These are phyloP conservation scores for Diachasma alloeum DNA, from an alignment of 1,140 invertebrate genomes.

Conservation along the genomic window DNA sequence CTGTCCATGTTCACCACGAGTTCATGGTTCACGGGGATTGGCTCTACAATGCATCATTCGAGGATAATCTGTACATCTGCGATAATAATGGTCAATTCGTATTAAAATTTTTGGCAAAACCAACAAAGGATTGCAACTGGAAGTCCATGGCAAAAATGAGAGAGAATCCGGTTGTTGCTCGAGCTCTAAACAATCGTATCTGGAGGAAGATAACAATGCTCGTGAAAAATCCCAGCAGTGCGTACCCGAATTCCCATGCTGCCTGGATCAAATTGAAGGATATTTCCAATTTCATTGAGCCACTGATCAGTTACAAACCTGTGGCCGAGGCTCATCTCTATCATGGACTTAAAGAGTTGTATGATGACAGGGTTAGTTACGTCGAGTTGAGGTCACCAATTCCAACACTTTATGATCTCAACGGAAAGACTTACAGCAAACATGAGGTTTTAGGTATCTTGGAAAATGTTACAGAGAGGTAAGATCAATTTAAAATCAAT, in stretches of 20 bases:
- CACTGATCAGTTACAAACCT: conserved; percentile 75
- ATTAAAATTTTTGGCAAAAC: conserved; percentile 49
- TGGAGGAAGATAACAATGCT: conserved; percentile 68
- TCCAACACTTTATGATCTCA: conserved; percentile 70
- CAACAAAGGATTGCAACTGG: conserved; percentile 66
- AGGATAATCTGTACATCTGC: conserved; percentile 75
- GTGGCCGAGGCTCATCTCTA: conserved; percentile 78
- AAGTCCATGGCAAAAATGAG: conserved; percentile 66
- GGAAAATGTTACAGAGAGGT: conserved; percentile 64
- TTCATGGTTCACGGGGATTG: conserved; percentile 73
- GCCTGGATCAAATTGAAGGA: conserved; percentile 76
- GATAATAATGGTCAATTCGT: conserved; percentile 40
- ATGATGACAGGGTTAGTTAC: conserved; percentile 83
- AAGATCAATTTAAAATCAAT: background rate
- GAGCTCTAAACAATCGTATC: conserved; percentile 39
- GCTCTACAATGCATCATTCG: conserved; percentile 75
- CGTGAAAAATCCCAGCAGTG: conserved; percentile 67
- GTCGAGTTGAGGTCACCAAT: conserved; percentile 73
- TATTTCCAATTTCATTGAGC: conserved; percentile 70
- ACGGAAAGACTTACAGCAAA: conserved; percentile 68
- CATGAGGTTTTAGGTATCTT: conserved; percentile 70
- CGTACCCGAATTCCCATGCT: conserved; percentile 70
- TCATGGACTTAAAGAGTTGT: conserved; percentile 74
- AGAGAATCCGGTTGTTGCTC: conserved; percentile 36
- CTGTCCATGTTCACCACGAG: conserved; percentile 77